Percentiles rank a stretch among this genome's conserved stretches.
Evolutionary conservation across 1,140 invertebrate species (phyloP).

Genomic region (Eumaeus atala): DNA sequence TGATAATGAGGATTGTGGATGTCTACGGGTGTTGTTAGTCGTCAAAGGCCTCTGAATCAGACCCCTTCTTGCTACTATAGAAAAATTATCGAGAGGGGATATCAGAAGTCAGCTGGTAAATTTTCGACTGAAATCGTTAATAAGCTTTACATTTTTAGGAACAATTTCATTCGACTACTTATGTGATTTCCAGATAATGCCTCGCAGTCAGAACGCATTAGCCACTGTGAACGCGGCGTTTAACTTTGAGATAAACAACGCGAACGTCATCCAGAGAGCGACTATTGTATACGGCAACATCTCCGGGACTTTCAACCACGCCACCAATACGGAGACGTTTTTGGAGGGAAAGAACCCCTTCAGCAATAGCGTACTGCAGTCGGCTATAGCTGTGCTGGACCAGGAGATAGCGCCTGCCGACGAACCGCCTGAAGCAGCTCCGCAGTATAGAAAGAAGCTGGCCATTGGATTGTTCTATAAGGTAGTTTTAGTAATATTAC

Average conservation of each 20-base stretch:
- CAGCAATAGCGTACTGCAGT: constrained; percentile 67
- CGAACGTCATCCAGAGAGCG: constrained; percentile 43
- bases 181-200: constrained; percentile 78
- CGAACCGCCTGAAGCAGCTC: constrained; percentile 78
- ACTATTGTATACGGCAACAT: constrained; percentile 81
- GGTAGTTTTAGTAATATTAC: too few relatives aligned
- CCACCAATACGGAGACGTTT: constrained; percentile 79
- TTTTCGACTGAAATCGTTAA: too few relatives aligned
- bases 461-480: constrained; percentile 85
- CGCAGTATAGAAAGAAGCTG: constrained; percentile 79
- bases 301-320: constrained; percentile 81
- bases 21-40: too few relatives aligned
- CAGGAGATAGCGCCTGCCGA: constrained; percentile 78
- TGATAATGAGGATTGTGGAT: too few relatives aligned
- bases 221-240: constrained; percentile 89
- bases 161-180: not conserved
- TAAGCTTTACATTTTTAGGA: too few relatives aligned
- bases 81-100: too few relatives aligned
- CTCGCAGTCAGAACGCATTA: constrained; percentile 86
- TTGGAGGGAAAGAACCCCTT: constrained; percentile 76
- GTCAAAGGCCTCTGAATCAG: too few relatives aligned
- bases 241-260: constrained; percentile 75
- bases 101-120: too few relatives aligned
- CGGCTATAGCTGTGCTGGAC: constrained; percentile 75
- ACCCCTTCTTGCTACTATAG: too few relatives aligned